Conservation (phyloP, 2,888 invertebrate genomes). For the Nephrocerus scutellatus region DNA sequence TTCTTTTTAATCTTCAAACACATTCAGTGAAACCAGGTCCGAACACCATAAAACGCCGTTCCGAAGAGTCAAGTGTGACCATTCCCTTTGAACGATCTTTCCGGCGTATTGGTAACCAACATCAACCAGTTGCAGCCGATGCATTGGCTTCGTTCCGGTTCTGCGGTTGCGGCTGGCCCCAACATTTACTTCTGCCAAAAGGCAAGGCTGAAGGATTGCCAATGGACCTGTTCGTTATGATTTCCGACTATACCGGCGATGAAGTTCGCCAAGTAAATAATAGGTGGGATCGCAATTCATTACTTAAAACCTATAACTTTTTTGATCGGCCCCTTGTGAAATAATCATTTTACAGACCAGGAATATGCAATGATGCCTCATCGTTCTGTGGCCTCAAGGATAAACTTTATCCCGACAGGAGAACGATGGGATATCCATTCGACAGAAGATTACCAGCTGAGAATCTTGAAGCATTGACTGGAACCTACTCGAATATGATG, state of each 20-base stretch:
- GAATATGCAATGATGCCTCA: conserved; percentile 52
- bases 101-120: conserved; percentile 40
- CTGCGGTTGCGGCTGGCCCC: conserved; percentile 20
- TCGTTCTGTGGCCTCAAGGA: conserved; percentile 60
- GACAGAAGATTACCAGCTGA: conserved; percentile 48
- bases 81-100: conserved; percentile 71
- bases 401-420: conserved; percentile 55
- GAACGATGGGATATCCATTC: conserved; percentile 55
- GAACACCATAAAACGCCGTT: conserved; percentile 56
- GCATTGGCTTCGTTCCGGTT: conserved; percentile 15
- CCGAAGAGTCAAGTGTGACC: conserved; percentile 64
- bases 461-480: conserved; percentile 1
- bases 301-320: no score
- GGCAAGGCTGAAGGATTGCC: conserved; percentile 51
- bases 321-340: not conserved
- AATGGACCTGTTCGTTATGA: conserved; percentile 62
- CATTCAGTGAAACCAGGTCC: conserved; percentile 56
- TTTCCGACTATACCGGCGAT: conserved; percentile 61
- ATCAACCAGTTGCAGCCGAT: conserved; percentile 8
- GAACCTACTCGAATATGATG: conserved; percentile 11
- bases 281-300: not conserved
- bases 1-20: not conserved
- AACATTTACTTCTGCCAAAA: conserved; percentile 64
- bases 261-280: conserved; percentile 11
- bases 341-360: not conserved